Base-by-base conservation (phyloP, 2,888 invertebrate species). In the Acanthopleura granulata region DNA sequence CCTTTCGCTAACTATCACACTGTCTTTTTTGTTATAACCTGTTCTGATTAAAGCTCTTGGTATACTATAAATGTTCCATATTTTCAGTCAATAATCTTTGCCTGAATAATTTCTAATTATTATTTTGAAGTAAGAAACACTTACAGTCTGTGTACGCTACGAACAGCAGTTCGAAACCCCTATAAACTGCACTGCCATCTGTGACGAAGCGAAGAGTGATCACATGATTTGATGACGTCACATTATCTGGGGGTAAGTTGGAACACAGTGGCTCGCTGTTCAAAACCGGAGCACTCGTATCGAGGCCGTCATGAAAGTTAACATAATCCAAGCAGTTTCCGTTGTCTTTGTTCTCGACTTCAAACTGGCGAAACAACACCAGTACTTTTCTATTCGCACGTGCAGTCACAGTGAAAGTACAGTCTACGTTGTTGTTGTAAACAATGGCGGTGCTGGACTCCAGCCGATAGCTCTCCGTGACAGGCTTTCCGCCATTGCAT, bases 361-460 rank as follows among this genome's bases (percentile, higher is more conserved):
- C 69, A 30, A 69, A 69, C 27, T 69, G 30, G 14, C 30, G 27
- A 12, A 69, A 69, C 18, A 69, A 29, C 22, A 27, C 29, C 69
- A 30, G 27, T 27, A 69, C 9, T 14, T 27, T 69, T 29, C 25
- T 16, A 25, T 9, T 27, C 1, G 3, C 14, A 16, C 3, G 69
- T 22, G 29, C 69, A 25, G 25, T 69, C 29, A 69, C 69, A 12
- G 69, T 69, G 69, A 29, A 69, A 22, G 69, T 69, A 14, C 69
- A 69, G 29, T 69, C 69, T 18, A 14, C 25, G 69, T 69, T 69
- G 29, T 69, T 69, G 16, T 6, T 16, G 69, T 69, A 69, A 69
- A 27, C 1, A 69, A 69, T 69, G 27, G 25, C 69, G 3, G 69
- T 69, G 30, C 69, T 69, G 25, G 69, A 69, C 69, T 69, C 69